Evolutionary conservation across 2,113 vertebrate species (phyloP).

Genomic region (Channa argus): DNA sequence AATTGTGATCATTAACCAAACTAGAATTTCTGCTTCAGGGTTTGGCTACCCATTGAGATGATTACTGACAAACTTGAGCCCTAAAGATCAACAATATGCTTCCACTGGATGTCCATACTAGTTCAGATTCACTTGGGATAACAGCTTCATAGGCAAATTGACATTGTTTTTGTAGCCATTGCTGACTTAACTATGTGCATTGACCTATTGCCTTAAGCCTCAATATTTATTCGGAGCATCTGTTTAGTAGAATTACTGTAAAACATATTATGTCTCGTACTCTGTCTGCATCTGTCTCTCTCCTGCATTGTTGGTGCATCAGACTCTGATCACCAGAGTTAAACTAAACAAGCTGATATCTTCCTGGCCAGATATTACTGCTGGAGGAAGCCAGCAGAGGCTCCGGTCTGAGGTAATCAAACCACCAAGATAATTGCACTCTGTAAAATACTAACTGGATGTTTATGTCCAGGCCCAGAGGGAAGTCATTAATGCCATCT

Average conservation of each 20-base stretch:
- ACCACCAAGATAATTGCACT: constrained; percentile 77
- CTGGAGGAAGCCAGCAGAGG: constrained; percentile 68
- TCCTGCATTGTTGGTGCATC: constrained; percentile 36
- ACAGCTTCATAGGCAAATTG: constrained; percentile 22
- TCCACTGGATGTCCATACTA: background rate
- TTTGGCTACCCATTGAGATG: constrained; percentile 28
- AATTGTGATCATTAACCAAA: constrained; percentile 22
- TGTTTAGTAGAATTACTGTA: constrained; percentile 51
- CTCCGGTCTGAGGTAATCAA: constrained; percentile 79
- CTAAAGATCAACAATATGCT: constrained; percentile 6
- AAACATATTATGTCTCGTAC: constrained; percentile 37
- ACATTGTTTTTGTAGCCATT: constrained; percentile 34
- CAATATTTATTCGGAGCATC: constrained; percentile 56
- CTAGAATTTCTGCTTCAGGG: background rate
- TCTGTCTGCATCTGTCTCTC: constrained; percentile 6
- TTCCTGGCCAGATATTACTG: constrained; percentile 70
- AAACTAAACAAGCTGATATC: constrained; percentile 82
- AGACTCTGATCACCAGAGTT: constrained; percentile 64
- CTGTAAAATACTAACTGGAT: constrained; percentile 79
- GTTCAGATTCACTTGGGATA: constrained; percentile 40
- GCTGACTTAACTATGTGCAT: constrained; percentile 22
- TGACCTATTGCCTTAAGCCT: constrained; percentile 60
- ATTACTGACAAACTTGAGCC: constrained; percentile 12
- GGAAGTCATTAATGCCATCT: constrained; percentile 83
- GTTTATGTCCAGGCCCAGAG: constrained; percentile 78